Evolutionary conservation across 1,140 invertebrate genomes (phyloP).

Genomic region (Drosophila suzukii): DNA sequence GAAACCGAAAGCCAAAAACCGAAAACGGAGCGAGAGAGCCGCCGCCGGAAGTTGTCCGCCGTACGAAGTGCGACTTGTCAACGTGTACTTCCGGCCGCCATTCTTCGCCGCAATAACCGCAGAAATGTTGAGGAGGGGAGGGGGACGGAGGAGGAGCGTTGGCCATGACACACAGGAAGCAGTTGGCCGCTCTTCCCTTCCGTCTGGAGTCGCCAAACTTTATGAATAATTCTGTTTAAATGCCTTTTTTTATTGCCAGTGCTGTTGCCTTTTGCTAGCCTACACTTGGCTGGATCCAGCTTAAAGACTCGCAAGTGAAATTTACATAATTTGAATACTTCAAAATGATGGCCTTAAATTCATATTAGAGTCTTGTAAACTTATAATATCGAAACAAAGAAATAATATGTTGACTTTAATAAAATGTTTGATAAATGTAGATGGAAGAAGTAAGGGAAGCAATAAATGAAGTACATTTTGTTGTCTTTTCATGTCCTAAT

Average conservation of each 20-base stretch:
- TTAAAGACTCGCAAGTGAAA: constrained; percentile 26
- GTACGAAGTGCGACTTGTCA: constrained; percentile 83
- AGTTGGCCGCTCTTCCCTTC: constrained; percentile 13
- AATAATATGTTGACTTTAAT: background rate
- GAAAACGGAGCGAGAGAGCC: constrained; percentile 26
- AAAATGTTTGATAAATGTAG: background rate
- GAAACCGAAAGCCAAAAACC: constrained; percentile 29
- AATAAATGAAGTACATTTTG: too few relatives aligned
- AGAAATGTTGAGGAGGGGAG: constrained; percentile 14
- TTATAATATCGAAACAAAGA: too few relatives aligned
- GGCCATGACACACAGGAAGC: constrained; percentile 55
- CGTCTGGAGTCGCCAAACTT: constrained; percentile 54
- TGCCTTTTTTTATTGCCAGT: constrained; percentile 32
- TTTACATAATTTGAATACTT: constrained; percentile 32
- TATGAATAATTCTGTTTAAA: constrained; percentile 77
- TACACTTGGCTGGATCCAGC: constrained; percentile 16
- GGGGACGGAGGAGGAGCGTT: constrained; percentile 9
- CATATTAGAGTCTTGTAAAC: too few relatives aligned
- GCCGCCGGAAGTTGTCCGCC: constrained; percentile 76
- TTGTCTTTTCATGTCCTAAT: background rate
- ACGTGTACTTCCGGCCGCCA: constrained; percentile 80
- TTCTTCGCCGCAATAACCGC: constrained; percentile 70
- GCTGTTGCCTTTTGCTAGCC: constrained; percentile 36
- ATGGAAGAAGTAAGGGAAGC: too few relatives aligned
- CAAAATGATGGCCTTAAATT: constrained; percentile 3